These are phyloP conservation scores for Muscicapa adusta DNA, from an alignment of 2,113 vertebrate species.

Conservation along the genomic window DNA sequence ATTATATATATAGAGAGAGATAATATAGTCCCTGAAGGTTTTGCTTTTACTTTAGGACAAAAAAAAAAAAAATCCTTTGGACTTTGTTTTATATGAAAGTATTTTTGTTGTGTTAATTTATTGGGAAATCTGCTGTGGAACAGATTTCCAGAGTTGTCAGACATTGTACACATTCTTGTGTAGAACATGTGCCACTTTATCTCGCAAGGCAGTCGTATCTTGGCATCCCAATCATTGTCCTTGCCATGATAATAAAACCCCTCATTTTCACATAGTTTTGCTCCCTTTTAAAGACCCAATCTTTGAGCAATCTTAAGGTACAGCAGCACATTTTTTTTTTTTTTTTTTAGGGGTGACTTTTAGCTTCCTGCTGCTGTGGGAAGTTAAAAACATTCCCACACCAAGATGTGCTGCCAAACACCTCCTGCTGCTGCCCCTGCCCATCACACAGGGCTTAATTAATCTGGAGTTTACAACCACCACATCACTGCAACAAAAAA, in stretches of 20 bases:
- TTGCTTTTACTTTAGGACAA: constrained; percentile 50
- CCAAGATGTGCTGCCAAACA: neutral
- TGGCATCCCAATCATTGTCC: constrained; percentile 1
- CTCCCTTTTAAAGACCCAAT: neutral
- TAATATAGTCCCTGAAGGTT: constrained; percentile 65
- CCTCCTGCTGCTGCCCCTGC: neutral
- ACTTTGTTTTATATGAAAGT: constrained; percentile 64
- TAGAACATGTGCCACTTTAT: constrained; percentile 61
- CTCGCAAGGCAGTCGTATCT: constrained; percentile 18
- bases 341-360: neutral
- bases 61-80: constrained; percentile 41
- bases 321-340: neutral
- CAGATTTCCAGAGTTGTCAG: constrained; percentile 48
- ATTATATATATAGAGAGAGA: constrained; percentile 63
- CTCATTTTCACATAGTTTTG: neutral
- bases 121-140: constrained; percentile 66
- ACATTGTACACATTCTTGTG: constrained; percentile 35
- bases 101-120: constrained; percentile 74
- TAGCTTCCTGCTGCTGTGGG: neutral
- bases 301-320: neutral
- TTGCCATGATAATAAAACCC: neutral
- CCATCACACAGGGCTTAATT: rapidly evolving
- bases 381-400: neutral
- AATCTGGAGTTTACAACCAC: neutral
- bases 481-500: neutral